Evolutionary conservation across 2,888 invertebrate species (phyloP), one percentile per base, ranked within the genome.

Genomic region (Ecliptopera silaceata): DNA sequence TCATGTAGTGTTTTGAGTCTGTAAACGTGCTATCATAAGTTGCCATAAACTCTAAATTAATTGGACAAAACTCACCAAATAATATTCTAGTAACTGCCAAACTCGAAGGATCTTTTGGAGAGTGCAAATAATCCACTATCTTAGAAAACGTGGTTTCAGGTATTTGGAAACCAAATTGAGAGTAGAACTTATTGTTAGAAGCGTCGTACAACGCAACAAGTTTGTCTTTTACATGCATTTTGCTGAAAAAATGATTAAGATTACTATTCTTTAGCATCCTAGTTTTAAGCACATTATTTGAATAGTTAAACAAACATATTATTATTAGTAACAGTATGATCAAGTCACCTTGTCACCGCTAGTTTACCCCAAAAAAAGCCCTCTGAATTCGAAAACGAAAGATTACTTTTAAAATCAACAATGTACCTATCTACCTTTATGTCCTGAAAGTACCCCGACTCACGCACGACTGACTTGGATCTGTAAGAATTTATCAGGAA

Each of bases 1-100:
- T n/a, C n/a, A n/a, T n/a, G n/a, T n/a, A n/a, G n/a, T n/a, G n/a
- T n/a, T 26, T 26, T 26, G 1, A 4, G 6, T 26, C 22, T 26
- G 22, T 26, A 3, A 4, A 26, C 8, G 2, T 20, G 2, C 4
- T 20, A 20, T 20, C 20, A 20, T 20, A 20, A 20, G 20, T 4
- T 20, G 4, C 4, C 4, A 4, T 20, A 2, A 3, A 4, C 20
- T 26, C 22, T 8, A 8, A 26, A 26, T 26, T 8, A 6, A 26
- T 8, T 26, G 11, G 8, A 12, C 13, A 34, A 6, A 11, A 60
- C 93, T 94, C 88, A 97, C 97, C 97, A 79, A 96, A 97, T 1
- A 96, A 84, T 63, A 96, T 94, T 57, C 98, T 93, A 8, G 94
- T 94, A 0, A 96, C 83, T 8, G 96, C 97, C 52, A 98, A 90